Evolutionary conservation across 2,797 vertebrate species (phyloP).

Genomic region (Sparidentex hasta): DNA sequence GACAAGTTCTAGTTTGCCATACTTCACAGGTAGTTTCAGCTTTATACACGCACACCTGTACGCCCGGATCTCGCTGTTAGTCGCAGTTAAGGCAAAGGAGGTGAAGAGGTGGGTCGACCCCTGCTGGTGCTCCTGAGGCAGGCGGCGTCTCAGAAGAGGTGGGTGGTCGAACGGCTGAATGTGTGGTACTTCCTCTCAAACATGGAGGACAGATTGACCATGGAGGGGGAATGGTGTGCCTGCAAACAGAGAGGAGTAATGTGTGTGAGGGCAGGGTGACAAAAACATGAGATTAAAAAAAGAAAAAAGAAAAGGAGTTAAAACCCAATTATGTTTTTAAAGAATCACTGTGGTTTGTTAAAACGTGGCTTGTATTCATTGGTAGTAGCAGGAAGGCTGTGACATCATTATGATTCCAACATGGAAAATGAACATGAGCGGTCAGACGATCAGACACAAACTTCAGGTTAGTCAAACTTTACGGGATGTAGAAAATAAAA

Average conservation of each 20-base stretch:
- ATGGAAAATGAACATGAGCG: neutral
- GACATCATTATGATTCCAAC: neutral
- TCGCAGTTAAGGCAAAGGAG: conserved; percentile 8
- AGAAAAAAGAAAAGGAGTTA: neutral
- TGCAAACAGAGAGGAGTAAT: conserved; percentile 66
- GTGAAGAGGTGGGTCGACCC: neutral
- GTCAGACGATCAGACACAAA: neutral
- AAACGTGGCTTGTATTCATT: neutral
- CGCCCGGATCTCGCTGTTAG: conserved; percentile 1
- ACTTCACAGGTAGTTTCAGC: neutral
- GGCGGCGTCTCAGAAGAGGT: conserved; percentile 89
- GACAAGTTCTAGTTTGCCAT: conserved; percentile 29
- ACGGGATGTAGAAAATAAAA: neutral
- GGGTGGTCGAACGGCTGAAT: conserved; percentile 94
- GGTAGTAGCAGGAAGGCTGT: neutral
- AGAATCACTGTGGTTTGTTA: neutral
- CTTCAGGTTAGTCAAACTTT: neutral
- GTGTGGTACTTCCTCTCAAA: conserved; percentile 97
- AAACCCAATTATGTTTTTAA: conserved; percentile 8
- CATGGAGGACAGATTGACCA: conserved; percentile 91
- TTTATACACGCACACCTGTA: neutral
- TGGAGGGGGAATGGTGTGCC: conserved; percentile 92
- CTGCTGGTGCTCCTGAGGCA: neutral
- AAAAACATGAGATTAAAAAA: neutral
- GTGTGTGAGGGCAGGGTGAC: too few relatives aligned